Evolutionary conservation across 2,797 vertebrate genomes (phyloP), one percentile per base, ranked within the genome.

Genomic region (Hemibagrus guttatus): DNA sequence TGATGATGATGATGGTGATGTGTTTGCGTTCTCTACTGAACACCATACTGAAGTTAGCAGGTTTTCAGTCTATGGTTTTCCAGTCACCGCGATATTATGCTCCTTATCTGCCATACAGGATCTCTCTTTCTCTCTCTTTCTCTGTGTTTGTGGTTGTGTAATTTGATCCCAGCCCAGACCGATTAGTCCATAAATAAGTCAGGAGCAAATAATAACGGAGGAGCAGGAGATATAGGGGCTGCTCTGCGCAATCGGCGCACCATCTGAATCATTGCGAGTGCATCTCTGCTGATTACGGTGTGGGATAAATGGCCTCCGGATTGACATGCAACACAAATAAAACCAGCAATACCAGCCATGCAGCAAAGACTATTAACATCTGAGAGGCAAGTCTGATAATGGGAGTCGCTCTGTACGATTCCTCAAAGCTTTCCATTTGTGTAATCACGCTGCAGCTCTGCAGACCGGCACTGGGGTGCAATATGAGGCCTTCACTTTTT

Each of bases 161-260:
- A 90, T 89, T 90, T 88, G 86, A 90, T 86, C 83, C 78, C 75
- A 85, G 85, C 83, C 74, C 83, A 80, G 89, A 89, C 89, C 85
- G 71, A 88, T 88, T 88, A 85, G 81, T 61, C 82, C 84, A 91
- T 89, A 88, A 90, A 90, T 89, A 91, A 91, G 72, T 90, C 71
- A 90, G 85, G 83, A 87, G 89, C 84, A 88, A 90, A 90, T 82
- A 85, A 87, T 86, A 89, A 89, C 54, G 14, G 89, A 72, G 54
- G 84, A 81, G 83, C 17, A 64, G 84, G 83, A 85, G 81, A 88
- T 83, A 80, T 83, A 84, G 83, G 31, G 71, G 58, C 81, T 85
- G 75, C 89, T 56, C 28, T 4, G 28, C 80, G 76, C 87, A 74
- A 80, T 79, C 74, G 61, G 82, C 42, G 0, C 56, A 85, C 82